phyloP scores from a whole-genome alignment of 2,888 invertebrate genomes.

The Anagyrus pseudococci region DNA sequence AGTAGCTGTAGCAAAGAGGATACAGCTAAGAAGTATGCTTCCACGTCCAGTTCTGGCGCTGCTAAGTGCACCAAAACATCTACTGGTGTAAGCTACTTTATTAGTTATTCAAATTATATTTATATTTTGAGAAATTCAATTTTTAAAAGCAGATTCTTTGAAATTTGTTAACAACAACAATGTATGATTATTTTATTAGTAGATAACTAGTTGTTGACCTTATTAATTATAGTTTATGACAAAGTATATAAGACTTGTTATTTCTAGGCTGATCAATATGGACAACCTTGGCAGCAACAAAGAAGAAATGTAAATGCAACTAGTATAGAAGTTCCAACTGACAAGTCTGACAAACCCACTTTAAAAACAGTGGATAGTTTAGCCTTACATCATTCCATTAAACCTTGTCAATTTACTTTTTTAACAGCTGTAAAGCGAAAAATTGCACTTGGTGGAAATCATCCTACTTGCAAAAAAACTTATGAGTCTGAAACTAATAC shows the following conservation, averaged over 20 bases:
- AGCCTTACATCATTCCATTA: conserved; percentile 50
- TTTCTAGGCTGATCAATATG: conserved; percentile 33
- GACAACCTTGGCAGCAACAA: conserved; percentile 27
- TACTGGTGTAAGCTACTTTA: conserved; percentile 47
- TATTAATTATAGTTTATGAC: conserved; percentile 6
- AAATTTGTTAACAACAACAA: background rate
- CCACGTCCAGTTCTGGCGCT: conserved; percentile 51
- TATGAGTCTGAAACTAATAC: conserved; percentile 41
- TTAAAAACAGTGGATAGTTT: conserved; percentile 35
- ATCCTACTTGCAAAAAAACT: conserved; percentile 43
- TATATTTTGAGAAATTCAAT: background rate
- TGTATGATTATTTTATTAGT: background rate
- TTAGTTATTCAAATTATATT: conserved; percentile 11
- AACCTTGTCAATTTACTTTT: conserved; percentile 68
- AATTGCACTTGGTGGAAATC: conserved; percentile 53
- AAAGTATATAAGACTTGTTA: conserved; percentile 8
- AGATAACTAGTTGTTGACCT: background rate
- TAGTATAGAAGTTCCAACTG: conserved; percentile 11
- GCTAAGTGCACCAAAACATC: conserved; percentile 47
- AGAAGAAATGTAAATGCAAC: conserved; percentile 22
- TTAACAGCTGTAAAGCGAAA: conserved; percentile 69
- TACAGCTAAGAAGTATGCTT: conserved; percentile 51
- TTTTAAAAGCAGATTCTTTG: too few species aligned
- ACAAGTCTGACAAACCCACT: conserved; percentile 26
- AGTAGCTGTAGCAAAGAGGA: conserved; percentile 45